A percentile compares a stretch with the other conserved stretches of the same genome.
These are phyloP conservation scores for Heliconius hortense DNA, from an alignment of 2,888 invertebrate genomes.

Conservation along the genomic window DNA sequence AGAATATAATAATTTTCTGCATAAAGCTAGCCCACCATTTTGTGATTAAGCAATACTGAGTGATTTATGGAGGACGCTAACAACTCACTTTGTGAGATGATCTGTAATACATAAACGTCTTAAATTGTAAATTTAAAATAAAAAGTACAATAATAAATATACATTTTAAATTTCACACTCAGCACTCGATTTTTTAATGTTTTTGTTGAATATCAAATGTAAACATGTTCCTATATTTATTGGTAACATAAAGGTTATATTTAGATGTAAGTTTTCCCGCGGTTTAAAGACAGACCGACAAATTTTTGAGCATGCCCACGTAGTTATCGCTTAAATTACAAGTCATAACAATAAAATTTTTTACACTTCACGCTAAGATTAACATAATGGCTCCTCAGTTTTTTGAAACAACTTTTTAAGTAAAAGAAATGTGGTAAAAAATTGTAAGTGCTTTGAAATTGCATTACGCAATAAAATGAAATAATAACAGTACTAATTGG, in stretches of 20 bases:
- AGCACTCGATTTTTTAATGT: neutral
- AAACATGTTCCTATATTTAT: neutral
- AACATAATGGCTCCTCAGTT: constrained; percentile 31
- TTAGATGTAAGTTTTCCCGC: constrained; percentile 23
- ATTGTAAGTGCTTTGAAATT: constrained; percentile 45
- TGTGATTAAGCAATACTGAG: too few relatives aligned
- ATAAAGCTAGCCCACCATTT: too few relatives aligned
- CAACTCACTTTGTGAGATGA: too few relatives aligned
- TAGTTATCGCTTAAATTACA: constrained; percentile 44
- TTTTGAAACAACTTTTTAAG: constrained; percentile 24
- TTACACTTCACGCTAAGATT: constrained; percentile 45
- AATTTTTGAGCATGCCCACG: constrained; percentile 38
- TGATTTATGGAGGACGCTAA: too few relatives aligned
- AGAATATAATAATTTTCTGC: too few relatives aligned
- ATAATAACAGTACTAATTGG: constrained; percentile 1
- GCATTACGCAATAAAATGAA: constrained; percentile 30
- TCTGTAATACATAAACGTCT: too few relatives aligned
- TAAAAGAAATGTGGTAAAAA: constrained; percentile 37
- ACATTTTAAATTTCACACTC: neutral
- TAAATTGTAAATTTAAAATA: neutral
- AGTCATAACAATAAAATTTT: constrained; percentile 47
- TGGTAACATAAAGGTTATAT: neutral
- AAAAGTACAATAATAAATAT: neutral
- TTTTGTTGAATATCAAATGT: neutral
- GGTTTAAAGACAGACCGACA: constrained; percentile 3